Evolutionary conservation across 2,113 vertebrate genomes (phyloP), one percentile per base, ranked within the genome.

Genomic region (Saccopteryx leptura): DNA sequence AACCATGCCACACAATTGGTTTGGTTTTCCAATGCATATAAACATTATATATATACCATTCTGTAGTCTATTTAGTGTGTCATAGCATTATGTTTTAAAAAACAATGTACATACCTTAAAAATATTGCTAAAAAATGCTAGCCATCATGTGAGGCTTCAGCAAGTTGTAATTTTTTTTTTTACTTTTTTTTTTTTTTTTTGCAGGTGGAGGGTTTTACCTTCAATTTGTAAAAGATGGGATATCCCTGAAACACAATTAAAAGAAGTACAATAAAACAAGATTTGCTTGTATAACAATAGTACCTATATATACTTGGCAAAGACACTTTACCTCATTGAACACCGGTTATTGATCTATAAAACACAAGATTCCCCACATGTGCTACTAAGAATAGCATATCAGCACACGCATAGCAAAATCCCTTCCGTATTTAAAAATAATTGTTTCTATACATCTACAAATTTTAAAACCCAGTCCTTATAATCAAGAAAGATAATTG

Each of bases 371-470:
- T 79, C 18, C 46, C 52, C 12, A 78, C 1, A 9, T 50, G 78
- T 1, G 31, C 28, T 33, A 69, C 23, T 26, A 69, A 85, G 15
- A 82, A n/a, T 50, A 93, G 24, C 17, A 28, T 31, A 31, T 80
- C 50, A 48, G 21, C 56, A 95, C 26, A 93, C 15, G 78, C 4
- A 46, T n/a, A 87, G 39, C 23, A 58, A 80, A 80, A 46, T 26
- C 3, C 39, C 12, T 79, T 48, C 21, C 33, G 14, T 81, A 96
- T 82, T 90, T 61, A 46, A 72, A 96, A 93, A 92, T 95, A 87
- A 94, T 80, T 88, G 69, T 46, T 46, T 68, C 50, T 71, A 80
- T 76, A 84, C 18, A 68, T 80, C 9, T 94, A 61, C 93, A 95
- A 81, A 31, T 21, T 91, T 84, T 52, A 92, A 88, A 71, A 80